phyloP scores from a whole-genome alignment of 1,140 invertebrate genomes.

The Euglossa dilemma region DNA sequence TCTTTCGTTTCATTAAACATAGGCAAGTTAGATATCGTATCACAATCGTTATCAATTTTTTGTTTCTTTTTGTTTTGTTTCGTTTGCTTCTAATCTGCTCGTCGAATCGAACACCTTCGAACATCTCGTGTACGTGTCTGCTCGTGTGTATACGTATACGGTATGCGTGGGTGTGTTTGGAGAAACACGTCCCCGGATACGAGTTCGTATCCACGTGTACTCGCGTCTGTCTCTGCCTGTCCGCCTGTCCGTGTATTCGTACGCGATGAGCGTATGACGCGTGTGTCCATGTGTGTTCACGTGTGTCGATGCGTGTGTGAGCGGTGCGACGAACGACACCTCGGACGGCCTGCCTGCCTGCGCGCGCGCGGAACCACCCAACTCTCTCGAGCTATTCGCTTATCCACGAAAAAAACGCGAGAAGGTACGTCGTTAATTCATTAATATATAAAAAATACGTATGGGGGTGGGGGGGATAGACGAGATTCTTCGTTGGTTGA shows the following conservation, averaged over 20 bases:
- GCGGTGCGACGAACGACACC: slow-evolving; percentile 61
- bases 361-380: slow-evolving; percentile 44
- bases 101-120: slow-evolving; percentile 82
- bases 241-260: slow-evolving; percentile 14
- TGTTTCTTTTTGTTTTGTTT: slow-evolving; percentile 3
- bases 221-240: background rate
- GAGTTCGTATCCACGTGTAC: background rate
- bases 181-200: slow-evolving; percentile 67
- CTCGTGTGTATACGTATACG: no score
- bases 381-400: slow-evolving; percentile 58
- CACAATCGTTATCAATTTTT: slow-evolving; percentile 77
- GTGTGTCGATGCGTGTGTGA: slow-evolving; percentile 29
- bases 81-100: slow-evolving; percentile 50
- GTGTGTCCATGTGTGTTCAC: background rate
- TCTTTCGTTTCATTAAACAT: slow-evolving; percentile 73
- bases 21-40: slow-evolving; percentile 83
- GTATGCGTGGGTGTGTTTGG: slow-evolving; percentile 54
- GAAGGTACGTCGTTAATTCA: slow-evolving; percentile 50
- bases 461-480: slow-evolving; percentile 51
- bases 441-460: slow-evolving; percentile 61
- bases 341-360: slow-evolving; percentile 49
- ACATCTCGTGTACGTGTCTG: slow-evolving; percentile 32
- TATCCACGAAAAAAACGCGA: slow-evolving; percentile 58
- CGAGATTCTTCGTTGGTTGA: slow-evolving; percentile 64
- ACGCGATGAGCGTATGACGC: slow-evolving; percentile 54